A percentile compares a stretch with the other conserved stretches of the same genome.
Evolutionary conservation across 2,113 vertebrate genomes (phyloP).

Genomic region (Salvelinus sp.): DNA sequence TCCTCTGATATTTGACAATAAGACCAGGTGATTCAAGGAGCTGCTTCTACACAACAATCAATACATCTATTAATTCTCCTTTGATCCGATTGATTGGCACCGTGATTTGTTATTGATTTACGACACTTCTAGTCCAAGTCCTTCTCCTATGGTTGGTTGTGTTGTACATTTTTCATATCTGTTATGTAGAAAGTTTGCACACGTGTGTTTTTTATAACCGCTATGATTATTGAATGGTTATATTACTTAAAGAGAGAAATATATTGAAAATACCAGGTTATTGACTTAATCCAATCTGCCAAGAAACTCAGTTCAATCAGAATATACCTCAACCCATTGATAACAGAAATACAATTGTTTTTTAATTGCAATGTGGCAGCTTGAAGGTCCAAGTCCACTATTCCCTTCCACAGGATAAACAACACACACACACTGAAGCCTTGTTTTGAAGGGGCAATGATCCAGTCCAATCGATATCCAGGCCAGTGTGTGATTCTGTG

Average conservation of each 20-base stretch:
- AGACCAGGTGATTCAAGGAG: constrained; percentile 36
- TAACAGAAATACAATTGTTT: too few relatives aligned
- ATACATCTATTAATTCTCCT: constrained; percentile 47
- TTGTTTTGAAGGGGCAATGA: background rate
- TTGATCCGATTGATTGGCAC: too few relatives aligned
- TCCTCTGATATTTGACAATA: background rate
- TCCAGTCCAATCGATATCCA: constrained; percentile 20
- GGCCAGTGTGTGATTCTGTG: constrained; percentile 17
- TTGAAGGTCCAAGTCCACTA: background rate
- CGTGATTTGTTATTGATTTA: background rate
- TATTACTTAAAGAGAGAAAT: too few relatives aligned
- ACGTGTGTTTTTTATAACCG: too few relatives aligned
- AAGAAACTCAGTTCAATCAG: too few relatives aligned
- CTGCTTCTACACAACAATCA: constrained; percentile 18
- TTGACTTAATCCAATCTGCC: too few relatives aligned
- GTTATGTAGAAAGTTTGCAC: too few relatives aligned
- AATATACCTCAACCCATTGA: too few relatives aligned
- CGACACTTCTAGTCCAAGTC: too few relatives aligned
- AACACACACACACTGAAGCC: constrained; percentile 2
- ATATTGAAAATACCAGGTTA: too few relatives aligned
- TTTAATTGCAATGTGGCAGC: background rate
- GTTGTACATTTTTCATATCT: background rate
- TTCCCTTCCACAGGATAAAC: background rate
- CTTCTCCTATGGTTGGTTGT: background rate
- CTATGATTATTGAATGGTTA: too few relatives aligned